Evolutionary conservation across 2,888 invertebrate species (phyloP).

Genomic region (Amphipyra berbera): DNA sequence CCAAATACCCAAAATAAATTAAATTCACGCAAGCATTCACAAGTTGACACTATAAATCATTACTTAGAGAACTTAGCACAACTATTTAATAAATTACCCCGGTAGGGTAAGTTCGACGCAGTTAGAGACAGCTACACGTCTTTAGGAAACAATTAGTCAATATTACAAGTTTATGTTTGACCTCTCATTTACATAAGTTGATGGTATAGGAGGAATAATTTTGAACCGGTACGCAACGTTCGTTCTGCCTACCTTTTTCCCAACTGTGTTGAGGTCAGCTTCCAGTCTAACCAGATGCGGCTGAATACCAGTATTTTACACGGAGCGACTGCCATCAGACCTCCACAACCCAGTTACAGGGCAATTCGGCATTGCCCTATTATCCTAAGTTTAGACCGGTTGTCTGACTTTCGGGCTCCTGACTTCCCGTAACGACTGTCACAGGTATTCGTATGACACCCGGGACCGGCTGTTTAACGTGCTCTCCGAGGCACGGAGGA

Average conservation of each 20-base stretch:
- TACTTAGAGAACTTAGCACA: conserved; percentile 31
- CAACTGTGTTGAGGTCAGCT: neutral
- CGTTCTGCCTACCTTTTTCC: neutral
- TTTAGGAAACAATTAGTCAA: conserved; percentile 74
- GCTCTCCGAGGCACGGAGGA: neutral
- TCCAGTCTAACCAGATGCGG: neutral
- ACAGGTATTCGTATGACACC: no score
- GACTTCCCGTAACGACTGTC: no score
- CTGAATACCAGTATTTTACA: no score
- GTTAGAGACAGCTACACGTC: conserved; percentile 65
- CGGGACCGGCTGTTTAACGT: neutral
- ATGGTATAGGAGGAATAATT: conserved; percentile 21
- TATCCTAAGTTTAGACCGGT: no score
- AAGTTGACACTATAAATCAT: conserved; percentile 51
- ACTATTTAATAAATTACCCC: conserved; percentile 56
- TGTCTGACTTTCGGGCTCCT: no score
- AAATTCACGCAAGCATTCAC: conserved; percentile 49
- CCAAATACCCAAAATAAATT: conserved; percentile 17
- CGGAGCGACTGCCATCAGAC: no score
- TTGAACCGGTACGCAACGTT: neutral
- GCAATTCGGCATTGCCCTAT: no score
- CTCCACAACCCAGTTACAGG: no score
- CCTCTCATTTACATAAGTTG: conserved; percentile 67
- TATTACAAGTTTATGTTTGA: conserved; percentile 74
- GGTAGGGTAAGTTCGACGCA: conserved; percentile 39